A percentile compares a stretch with the other conserved stretches of the same genome.
Evolutionary conservation across 2,888 invertebrate genomes (phyloP).

Genomic region (Sericinus montela): DNA sequence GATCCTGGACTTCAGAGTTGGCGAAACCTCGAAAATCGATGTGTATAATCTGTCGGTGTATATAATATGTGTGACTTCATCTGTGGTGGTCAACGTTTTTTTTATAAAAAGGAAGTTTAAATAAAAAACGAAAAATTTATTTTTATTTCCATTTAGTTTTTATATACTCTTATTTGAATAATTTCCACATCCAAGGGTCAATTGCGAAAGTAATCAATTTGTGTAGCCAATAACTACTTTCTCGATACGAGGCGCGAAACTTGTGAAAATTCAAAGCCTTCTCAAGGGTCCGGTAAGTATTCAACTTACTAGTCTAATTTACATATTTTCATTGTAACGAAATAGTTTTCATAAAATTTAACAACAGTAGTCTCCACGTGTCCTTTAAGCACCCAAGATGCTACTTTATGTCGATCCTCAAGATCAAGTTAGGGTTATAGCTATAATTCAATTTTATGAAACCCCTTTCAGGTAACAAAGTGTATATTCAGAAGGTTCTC

Average conservation of each 20-base stretch:
- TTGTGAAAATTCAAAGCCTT: constrained; percentile 19
- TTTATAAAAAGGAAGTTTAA: too few relatives aligned
- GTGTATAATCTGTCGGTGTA: too few relatives aligned
- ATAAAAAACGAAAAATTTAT: too few relatives aligned
- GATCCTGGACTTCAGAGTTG: too few relatives aligned
- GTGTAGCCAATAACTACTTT: constrained; percentile 5
- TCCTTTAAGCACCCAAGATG: constrained; percentile 66
- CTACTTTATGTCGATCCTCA: constrained; percentile 70
- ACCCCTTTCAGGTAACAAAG: constrained; percentile 73
- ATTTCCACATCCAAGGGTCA: not conserved
- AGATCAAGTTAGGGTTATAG: constrained; percentile 71
- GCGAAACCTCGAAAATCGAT: too few relatives aligned
- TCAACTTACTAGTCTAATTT: constrained; percentile 53
- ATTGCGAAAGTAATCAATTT: constrained; percentile 6
- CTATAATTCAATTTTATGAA: constrained; percentile 77
- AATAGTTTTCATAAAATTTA: constrained; percentile 71
- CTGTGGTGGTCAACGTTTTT: too few relatives aligned
- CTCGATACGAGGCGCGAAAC: constrained; percentile 8
- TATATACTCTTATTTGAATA: too few relatives aligned
- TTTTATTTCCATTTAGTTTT: too few relatives aligned
- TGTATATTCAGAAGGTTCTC: constrained; percentile 64
- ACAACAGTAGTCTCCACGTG: constrained; percentile 64
- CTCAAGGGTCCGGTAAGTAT: constrained; percentile 30
- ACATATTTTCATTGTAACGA: constrained; percentile 68
- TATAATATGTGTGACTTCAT: too few relatives aligned